Percentiles rank a stretch among this genome's conserved stretches.
Evolutionary conservation across 1,140 invertebrate genomes (phyloP).

Genomic region (Sarcophaga bullata): DNA sequence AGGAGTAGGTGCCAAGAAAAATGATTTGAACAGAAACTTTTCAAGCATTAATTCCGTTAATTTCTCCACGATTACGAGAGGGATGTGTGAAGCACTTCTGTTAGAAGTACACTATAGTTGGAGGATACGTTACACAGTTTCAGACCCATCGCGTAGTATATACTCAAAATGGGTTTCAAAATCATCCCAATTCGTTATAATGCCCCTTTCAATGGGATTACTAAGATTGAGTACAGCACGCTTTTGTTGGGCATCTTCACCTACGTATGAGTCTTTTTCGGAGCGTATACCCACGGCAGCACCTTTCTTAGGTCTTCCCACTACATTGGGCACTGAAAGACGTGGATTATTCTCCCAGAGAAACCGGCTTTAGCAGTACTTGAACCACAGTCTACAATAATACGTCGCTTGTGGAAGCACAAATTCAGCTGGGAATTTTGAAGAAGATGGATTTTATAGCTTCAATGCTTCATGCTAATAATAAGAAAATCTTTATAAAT

Average conservation of each 20-base stretch:
- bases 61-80: not conserved
- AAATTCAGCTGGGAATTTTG: too few species aligned
- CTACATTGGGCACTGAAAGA: not conserved
- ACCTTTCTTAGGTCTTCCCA: not conserved
- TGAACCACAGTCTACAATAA: not conserved
- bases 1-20: not conserved
- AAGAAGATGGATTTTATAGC: too few species aligned
- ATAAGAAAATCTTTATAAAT: too few species aligned
- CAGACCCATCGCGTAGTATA: not conserved
- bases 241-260: not conserved
- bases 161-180: not conserved
- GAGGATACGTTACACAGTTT: not conserved
- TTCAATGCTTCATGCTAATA: too few species aligned
- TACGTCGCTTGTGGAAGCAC: not conserved
- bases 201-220: not conserved
- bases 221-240: not conserved
- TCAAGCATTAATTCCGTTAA: not conserved
- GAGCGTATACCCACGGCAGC: not conserved
- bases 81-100: not conserved
- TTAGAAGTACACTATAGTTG: not conserved
- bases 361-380: not conserved
- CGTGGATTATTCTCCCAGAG: not conserved
- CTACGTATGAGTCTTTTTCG: not conserved
- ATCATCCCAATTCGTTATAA: slow-evolving; percentile 2
- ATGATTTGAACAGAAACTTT: not conserved